phyloP scores from a whole-genome alignment of 2,113 vertebrate species.

The Antechinus stuartii region DNA sequence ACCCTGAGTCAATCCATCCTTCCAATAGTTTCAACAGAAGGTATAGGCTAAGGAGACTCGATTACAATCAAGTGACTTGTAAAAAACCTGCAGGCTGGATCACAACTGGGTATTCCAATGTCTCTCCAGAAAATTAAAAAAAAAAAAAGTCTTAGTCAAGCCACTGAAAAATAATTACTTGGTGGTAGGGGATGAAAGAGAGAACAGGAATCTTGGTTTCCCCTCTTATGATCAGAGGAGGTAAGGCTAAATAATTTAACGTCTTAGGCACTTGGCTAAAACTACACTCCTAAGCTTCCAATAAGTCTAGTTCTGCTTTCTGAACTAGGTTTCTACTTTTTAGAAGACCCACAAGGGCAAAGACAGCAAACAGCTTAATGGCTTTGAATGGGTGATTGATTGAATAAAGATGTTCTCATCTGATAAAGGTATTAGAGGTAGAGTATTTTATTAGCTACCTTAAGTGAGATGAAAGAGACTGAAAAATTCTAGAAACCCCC shows the following conservation, averaged over 20 bases:
- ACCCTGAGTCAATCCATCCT: neutral
- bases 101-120: neutral
- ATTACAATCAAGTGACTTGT: neutral
- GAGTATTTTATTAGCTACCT: neutral
- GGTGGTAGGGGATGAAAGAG: neutral
- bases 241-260: neutral
- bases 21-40: neutral
- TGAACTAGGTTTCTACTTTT: neutral
- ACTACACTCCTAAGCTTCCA: neutral
- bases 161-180: neutral
- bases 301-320: neutral
- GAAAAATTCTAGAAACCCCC: neutral
- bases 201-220: neutral
- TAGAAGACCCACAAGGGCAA: neutral
- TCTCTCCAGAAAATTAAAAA: neutral
- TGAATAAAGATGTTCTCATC: neutral
- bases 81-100: neutral
- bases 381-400: neutral
- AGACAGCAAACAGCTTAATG: neutral
- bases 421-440: neutral
- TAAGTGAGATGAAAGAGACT: neutral
- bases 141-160: neutral
- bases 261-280: neutral
- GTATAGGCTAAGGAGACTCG: neutral
- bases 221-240: neutral